Percentiles rank a stretch among this genome's conserved stretches.
Conservation (phyloP, 2,113 vertebrate species). For the Leucoraja erinaceus region DNA sequence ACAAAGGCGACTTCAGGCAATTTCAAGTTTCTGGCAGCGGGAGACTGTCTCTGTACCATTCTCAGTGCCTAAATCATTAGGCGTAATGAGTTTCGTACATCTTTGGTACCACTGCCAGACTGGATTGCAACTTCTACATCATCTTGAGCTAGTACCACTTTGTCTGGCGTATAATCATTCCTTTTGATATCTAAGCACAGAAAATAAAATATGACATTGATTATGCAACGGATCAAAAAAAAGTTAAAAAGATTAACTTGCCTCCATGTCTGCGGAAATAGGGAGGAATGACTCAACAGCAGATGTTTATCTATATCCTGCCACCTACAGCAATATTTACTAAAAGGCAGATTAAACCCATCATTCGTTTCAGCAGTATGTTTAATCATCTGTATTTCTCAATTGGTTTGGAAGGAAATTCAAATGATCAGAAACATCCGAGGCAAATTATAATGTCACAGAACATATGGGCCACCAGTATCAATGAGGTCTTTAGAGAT, state of each 20-base stretch:
- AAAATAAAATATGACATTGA: background rate
- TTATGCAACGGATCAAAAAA: background rate
- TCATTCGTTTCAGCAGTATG: background rate
- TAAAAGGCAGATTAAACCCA: background rate
- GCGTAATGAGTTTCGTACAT: constrained; percentile 75
- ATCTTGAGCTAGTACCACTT: constrained; percentile 77
- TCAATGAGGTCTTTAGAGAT: too few relatives aligned
- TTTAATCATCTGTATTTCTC: background rate
- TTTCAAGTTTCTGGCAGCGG: background rate
- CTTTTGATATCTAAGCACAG: constrained; percentile 77
- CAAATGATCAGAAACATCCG: background rate
- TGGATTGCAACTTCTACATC: constrained; percentile 69
- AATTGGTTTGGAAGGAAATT: background rate
- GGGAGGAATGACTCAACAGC: too few relatives aligned
- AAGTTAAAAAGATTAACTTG: background rate
- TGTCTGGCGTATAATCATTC: constrained; percentile 95
- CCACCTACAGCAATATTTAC: background rate
- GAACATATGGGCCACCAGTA: too few relatives aligned
- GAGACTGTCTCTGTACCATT: background rate
- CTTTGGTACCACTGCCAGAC: constrained; percentile 73
- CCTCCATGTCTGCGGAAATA: too few relatives aligned
- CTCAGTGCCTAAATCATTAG: constrained; percentile 70
- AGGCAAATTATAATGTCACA: too few relatives aligned
- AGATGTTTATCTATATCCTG: too few relatives aligned
- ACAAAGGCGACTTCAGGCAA: constrained; percentile 2